Evolutionary conservation across 1,140 invertebrate genomes (phyloP).

Genomic region (Microplitis demolitor): DNA sequence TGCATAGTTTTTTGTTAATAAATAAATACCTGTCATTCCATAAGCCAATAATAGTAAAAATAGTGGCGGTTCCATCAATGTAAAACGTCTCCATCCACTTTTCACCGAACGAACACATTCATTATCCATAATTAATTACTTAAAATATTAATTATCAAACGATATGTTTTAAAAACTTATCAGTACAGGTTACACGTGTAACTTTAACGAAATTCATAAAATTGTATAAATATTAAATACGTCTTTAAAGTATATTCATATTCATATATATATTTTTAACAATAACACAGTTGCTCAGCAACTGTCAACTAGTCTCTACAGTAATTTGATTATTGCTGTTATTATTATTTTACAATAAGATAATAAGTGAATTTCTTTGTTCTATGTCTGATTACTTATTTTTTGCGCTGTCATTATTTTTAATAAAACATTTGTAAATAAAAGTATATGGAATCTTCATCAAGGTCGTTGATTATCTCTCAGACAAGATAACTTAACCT

Average conservation of each 20-base stretch:
- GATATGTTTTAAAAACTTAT: no score
- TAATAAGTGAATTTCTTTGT: not conserved
- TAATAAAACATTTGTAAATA: not conserved
- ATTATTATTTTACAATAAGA: not conserved
- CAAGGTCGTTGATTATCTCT: not conserved
- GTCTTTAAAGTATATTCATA: no score
- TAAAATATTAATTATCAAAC: not conserved
- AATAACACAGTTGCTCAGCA: not conserved
- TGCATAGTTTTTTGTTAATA: no score
- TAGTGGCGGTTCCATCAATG: no score
- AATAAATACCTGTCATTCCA: not conserved
- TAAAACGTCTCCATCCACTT: no score
- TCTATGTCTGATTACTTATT: not conserved
- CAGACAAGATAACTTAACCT: not conserved
- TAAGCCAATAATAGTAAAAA: no score
- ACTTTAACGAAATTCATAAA: not conserved
- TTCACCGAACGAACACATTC: no score
- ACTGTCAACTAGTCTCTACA: not conserved
- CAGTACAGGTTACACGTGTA: no score
- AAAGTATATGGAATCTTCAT: not conserved
- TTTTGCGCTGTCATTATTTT: not conserved
- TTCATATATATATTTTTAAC: not conserved
- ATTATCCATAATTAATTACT: not conserved
- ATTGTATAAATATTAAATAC: no score
- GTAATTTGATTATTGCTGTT: not conserved